Evolutionary conservation across 2,888 invertebrate genomes (phyloP).

Genomic region (Phyto melanocephala): DNA sequence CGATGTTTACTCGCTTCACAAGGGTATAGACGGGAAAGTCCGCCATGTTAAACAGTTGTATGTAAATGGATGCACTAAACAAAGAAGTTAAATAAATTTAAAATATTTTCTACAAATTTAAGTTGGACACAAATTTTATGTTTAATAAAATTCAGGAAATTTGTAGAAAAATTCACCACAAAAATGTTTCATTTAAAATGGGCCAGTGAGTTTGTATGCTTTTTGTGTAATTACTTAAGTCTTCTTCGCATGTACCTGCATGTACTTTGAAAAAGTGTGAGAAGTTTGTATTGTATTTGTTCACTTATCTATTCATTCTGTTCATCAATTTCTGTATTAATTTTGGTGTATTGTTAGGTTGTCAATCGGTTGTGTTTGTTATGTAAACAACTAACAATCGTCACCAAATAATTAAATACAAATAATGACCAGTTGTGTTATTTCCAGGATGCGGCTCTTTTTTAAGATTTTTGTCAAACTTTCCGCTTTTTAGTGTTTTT

Average conservation of each 20-base stretch:
- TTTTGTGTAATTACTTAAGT: background rate
- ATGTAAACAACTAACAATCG: constrained; percentile 53
- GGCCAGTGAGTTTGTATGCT: background rate
- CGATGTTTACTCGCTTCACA: constrained; percentile 35
- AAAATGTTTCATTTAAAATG: background rate
- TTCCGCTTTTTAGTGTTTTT: background rate
- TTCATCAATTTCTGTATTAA: too few relatives aligned
- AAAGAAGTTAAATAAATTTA: background rate
- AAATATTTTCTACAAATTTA: too few relatives aligned
- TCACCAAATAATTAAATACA: constrained; percentile 48
- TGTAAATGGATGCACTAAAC: background rate
- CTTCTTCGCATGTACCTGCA: background rate
- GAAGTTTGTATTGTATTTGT: background rate
- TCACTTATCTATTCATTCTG: background rate
- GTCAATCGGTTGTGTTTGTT: too few relatives aligned
- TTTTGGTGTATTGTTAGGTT: too few relatives aligned
- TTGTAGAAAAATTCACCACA: background rate
- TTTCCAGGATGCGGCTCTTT: constrained; percentile 56
- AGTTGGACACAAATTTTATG: background rate
- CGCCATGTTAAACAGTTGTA: constrained; percentile 45
- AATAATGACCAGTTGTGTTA: constrained; percentile 41
- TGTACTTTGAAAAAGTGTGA: background rate
- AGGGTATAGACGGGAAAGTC: constrained; percentile 47
- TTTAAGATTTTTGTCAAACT: background rate
- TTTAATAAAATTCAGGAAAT: background rate